Evolutionary conservation across 30 jellyfish, hydroid and myxozoan species (phyloP).

Genomic region (Hydra vulgaris): DNA sequence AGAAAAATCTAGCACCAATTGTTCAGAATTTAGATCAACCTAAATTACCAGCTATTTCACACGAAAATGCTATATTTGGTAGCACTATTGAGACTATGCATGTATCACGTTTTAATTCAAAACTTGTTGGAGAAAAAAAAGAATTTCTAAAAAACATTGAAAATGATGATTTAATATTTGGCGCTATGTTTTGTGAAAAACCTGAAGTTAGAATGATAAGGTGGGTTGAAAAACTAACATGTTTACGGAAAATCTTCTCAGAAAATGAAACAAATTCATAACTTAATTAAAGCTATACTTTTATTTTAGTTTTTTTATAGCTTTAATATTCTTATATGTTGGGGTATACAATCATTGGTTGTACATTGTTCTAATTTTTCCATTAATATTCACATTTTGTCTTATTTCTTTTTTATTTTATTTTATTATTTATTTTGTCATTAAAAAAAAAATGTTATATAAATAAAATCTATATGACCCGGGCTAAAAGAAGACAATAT

Average conservation of each 20-base stretch:
- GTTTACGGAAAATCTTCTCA: neutral
- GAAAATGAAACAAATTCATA: neutral
- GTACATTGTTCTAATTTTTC: too few relatives aligned
- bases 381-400: too few relatives aligned
- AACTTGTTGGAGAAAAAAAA: slow-evolving; percentile 12
- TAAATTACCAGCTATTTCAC: slow-evolving; percentile 7
- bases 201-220: slow-evolving; percentile 26
- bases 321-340: too few relatives aligned
- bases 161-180: slow-evolving; percentile 27
- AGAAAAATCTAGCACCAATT: neutral
- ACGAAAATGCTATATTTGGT: slow-evolving; percentile 34
- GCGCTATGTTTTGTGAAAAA: slow-evolving; percentile 32
- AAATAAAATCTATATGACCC: too few relatives aligned
- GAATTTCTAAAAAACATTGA: slow-evolving; percentile 8
- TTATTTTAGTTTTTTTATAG: too few relatives aligned
- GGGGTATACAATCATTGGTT: too few relatives aligned
- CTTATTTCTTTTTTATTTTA: too few relatives aligned
- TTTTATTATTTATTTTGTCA: too few relatives aligned
- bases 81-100: slow-evolving; percentile 26
- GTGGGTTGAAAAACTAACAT: slow-evolving; percentile 19
- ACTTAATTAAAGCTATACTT: too few relatives aligned
- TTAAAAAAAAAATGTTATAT: too few relatives aligned
- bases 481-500: too few relatives aligned
- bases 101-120: slow-evolving; percentile 12
- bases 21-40: neutral